Base-by-base conservation (phyloP, 2,113 vertebrate genomes). In the Physeter macrocephalus region DNA sequence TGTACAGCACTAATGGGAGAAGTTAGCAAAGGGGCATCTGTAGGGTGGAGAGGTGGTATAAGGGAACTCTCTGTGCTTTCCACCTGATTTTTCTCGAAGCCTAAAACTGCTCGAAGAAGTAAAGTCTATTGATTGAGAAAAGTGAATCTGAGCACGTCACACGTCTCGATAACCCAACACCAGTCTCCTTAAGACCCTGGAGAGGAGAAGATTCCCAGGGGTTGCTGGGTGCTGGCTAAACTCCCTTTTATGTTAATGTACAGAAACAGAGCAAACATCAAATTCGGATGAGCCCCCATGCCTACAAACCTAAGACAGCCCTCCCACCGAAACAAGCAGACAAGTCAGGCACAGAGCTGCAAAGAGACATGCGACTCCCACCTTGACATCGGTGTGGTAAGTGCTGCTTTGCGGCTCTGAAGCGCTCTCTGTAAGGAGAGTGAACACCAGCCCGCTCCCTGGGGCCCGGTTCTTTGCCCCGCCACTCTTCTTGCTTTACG, bases 331-430 rank as follows among this genome's bases (percentile, higher is more conserved):
- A 78, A 21, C 43, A 1, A 8, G 52, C 0, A 0, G 46, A 18
- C 84, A 10, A 21, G 1, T 5, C 18, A 5, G 0, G 0, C 31
- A 2, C 54, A 12, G 17, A 8, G 66, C 61, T 8, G 2, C 6
- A 0, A 4, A 18, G 4, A 46, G 36, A 0, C 1, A 25, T 2
- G 18, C 8, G 5, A 0, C 31, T 62, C 64, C 41, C 4, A 0
- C 3, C 5, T n/a, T n/a, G 1, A 17, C 49, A 0, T 2, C 1
- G 0, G 12, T 1, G 21, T 6, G 52, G 27, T 6, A 3, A 2
- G 27, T 0, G 31, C 0, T 0, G 0, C 25, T 9, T 14, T n/a
- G 14, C 2, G 0, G 39, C 2, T 2, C 20, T 9, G 20, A 31
- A 15, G 34, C 1, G 49, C 80, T 2, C 10, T 17, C 41, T 2